These are phyloP conservation scores for Gavia stellata DNA, from an alignment of 2,113 vertebrate species.

Conservation along the genomic window DNA sequence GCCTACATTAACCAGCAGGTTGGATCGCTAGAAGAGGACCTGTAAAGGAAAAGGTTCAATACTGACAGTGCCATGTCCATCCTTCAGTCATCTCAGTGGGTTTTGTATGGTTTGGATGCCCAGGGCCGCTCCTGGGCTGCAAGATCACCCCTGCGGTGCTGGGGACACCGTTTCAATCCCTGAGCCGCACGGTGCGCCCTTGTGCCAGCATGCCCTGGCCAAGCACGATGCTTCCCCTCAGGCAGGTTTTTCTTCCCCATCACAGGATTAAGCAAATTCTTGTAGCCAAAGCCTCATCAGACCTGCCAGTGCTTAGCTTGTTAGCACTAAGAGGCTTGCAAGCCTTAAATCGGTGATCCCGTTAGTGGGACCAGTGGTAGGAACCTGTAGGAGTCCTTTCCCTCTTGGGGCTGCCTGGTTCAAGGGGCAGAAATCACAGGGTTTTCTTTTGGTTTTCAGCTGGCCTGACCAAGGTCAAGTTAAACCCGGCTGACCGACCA, in stretches of 20 bases:
- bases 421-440: background rate
- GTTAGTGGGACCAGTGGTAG: background rate
- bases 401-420: background rate
- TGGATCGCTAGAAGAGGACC: background rate
- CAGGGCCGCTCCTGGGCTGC: background rate
- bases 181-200: fast-evolving
- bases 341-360: background rate
- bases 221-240: background rate
- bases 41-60: background rate
- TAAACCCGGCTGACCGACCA: background rate
- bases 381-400: background rate
- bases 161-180: background rate
- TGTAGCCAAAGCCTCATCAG: background rate
- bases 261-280: background rate
- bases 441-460: background rate
- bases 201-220: background rate
- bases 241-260: background rate
- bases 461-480: background rate
- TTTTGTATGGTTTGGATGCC: background rate
- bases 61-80: background rate
- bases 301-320: background rate
- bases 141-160: background rate
- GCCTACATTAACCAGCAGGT: background rate
- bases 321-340: background rate
- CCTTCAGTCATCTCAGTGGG: background rate